Evolutionary conservation across 2,113 vertebrate species (phyloP), one percentile per base, ranked within the genome.

Genomic region (Patagioenas fasciata): DNA sequence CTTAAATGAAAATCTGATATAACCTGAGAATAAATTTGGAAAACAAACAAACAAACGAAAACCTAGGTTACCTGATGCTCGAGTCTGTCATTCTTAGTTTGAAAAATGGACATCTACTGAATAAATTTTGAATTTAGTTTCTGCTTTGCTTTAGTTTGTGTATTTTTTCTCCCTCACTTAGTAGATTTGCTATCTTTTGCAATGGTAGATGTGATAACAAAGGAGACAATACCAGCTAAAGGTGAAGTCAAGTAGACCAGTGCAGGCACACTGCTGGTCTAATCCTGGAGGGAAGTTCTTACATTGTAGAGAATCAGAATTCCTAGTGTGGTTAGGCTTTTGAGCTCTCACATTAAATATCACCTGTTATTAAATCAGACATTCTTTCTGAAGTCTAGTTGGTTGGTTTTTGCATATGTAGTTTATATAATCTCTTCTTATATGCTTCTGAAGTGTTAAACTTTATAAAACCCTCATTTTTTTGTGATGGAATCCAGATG

Each of bases 251-350:
- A 66, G n/a, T 15, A 57, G 26, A 5, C 11, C 28, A 31, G 20
- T 53, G 9, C 0, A 0, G 40, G 18, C 12, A 50, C 10, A 18
- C 4, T 9, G 29, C 23, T 5, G 4, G 54, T 62, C 31, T 42
- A 65, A 74, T 67, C 36, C 58, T 80, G 12, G 3, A 34, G 15
- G 28, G 57, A 53, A 62, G 7, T 6, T 85, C n/a, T 80, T 36
- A 64, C 0, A 0, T 38, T 80, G 66, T 29, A 75, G 21, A 75
- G 47, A 71, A 81, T 42, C 20, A 65, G 28, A 84, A n/a, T 13
- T 64, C 12, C 19, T 21, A 0, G 0, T 67, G 48, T 58, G 21
- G 18, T 38, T 26, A 50, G 38, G 11, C 21, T 91, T 95, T 58
- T 79, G n/a, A 82, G 66, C 28, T 75, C 24, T 62, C 31, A 18